A percentile compares a stretch with the other conserved stretches of the same genome.
phyloP scores from a whole-genome alignment of 2,113 vertebrate species.

The Tetrao urogallus region DNA sequence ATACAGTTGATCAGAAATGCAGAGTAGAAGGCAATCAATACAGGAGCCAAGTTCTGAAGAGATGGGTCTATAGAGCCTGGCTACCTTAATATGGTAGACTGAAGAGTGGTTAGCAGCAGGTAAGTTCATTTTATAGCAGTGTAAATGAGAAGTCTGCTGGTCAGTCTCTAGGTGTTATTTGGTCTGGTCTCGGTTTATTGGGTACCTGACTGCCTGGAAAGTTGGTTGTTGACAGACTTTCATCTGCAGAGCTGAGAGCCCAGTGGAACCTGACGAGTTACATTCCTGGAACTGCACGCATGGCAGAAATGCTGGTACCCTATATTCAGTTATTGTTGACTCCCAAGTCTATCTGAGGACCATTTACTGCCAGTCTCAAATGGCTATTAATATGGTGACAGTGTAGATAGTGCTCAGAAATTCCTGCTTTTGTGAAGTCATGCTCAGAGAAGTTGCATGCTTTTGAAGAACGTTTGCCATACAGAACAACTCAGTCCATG shows the following conservation, averaged over 20 bases:
- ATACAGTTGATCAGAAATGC: not conserved
- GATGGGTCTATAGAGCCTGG: not conserved
- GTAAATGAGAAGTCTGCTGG: not conserved
- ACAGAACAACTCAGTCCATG: not conserved
- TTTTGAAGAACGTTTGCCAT: not conserved
- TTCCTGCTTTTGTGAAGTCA: not conserved
- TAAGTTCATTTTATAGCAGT: rapidly evolving
- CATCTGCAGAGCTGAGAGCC: not conserved
- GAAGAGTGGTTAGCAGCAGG: not conserved
- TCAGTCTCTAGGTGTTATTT: not conserved
- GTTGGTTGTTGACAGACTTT: not conserved
- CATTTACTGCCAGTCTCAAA: not conserved
- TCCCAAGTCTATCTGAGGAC: not conserved
- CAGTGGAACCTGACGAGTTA: not conserved
- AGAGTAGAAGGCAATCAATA: not conserved
- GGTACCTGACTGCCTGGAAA: not conserved
- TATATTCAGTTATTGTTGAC: not conserved
- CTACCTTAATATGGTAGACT: not conserved
- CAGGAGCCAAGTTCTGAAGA: not conserved
- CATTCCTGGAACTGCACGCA: not conserved
- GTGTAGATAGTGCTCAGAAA: not conserved
- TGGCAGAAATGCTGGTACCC: not conserved
- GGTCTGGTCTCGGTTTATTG: not conserved
- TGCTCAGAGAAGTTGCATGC: not conserved
- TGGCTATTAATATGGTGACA: not conserved